Evolutionary conservation across 2,888 invertebrate species (phyloP), one percentile per base, ranked within the genome.

Genomic region (Temnothorax unifasciatus): DNA sequence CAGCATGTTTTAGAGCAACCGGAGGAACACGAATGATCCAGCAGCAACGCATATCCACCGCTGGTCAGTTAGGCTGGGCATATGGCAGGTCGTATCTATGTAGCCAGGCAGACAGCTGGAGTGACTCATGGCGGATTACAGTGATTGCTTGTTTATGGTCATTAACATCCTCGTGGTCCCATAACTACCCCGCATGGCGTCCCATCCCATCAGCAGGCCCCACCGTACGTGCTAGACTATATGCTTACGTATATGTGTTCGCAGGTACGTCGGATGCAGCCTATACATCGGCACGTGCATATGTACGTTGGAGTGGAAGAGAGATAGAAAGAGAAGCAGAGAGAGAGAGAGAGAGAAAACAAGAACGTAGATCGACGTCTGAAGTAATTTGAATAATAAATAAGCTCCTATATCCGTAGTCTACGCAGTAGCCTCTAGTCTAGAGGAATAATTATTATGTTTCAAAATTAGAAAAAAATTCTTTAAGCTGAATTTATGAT

Each of bases 111-210:
- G 94, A 94, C 94, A 94, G 94, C 93, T 93, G 92, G 94, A 94
- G 94, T 94, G 94, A 94, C 94, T 94, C 94, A 94, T 94, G 93
- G 93, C 92, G 94, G 94, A 94, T 94, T 94, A 94, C 93, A 92
- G 93, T 94, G 94, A 94, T 94, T 94, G 94, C 94, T 94, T 94
- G 94, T 94, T 94, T 94, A 94, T 94, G 94, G 94, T 94, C 94
- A 94, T 94, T 94, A 94, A 94, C 94, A 94, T 94, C 94, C 93
- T 94, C 94, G 93, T 92, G 93, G 93, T 94, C 91, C 93, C 93
- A 94, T 94, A 94, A 94, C 94, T 93, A 92, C 93, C 92, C 91
- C 89, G 91, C 92, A 91, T 91, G 90, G 92, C 91, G 92, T 93
- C 93, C 93, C 91, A 87, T 93, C 91, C 92, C 92, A 93, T 93